phyloP scores from a whole-genome alignment of 2,888 invertebrate species.

The Escarpia spicata region DNA sequence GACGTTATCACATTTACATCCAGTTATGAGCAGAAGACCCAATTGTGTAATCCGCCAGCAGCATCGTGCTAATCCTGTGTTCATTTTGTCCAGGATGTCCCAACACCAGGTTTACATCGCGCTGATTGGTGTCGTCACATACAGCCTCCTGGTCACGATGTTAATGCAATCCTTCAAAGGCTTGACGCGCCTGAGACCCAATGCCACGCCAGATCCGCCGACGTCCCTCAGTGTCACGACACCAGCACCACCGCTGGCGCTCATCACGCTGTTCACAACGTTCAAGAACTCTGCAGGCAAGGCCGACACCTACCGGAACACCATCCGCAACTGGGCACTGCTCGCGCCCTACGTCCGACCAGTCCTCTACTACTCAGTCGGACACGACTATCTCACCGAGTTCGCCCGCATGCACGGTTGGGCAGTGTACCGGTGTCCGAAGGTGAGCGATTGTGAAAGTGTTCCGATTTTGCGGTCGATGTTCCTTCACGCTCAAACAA shows the following conservation, averaged over 20 bases:
- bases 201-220: background rate
- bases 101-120: background rate
- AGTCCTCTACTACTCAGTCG: constrained; percentile 25
- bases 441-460: background rate
- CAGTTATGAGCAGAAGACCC: too few species aligned
- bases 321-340: constrained; percentile 30
- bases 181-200: background rate
- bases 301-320: constrained; percentile 27
- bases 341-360: constrained; percentile 25
- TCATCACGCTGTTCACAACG: constrained; percentile 29
- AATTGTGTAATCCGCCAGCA: background rate
- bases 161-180: background rate
- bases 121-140: background rate
- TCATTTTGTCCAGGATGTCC: background rate
- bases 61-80: background rate
- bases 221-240: background rate
- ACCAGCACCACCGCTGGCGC: background rate
- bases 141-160: background rate
- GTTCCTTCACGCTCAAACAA: constrained; percentile 32
- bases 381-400: constrained; percentile 26
- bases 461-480: constrained; percentile 31
- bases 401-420: constrained; percentile 26
- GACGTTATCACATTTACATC: too few species aligned
- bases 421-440: constrained; percentile 5
- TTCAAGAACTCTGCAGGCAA: constrained; percentile 27